Conservation (phyloP, 2,888 invertebrate genomes). For the Himalopsyche tibetana region DNA sequence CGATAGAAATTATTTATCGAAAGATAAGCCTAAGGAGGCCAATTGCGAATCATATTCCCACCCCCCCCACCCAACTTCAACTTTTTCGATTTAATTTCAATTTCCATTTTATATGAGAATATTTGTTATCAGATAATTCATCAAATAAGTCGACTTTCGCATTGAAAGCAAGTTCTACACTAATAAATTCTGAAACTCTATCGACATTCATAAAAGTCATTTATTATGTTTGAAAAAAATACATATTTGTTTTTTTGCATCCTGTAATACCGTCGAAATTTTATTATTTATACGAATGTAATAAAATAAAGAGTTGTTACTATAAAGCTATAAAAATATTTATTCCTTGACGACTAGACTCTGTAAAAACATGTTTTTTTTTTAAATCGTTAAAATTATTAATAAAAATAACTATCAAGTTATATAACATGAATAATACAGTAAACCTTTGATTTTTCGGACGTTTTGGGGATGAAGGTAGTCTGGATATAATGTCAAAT, state of each 20-base stretch:
- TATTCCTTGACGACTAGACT: too few species aligned
- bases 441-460: too few species aligned
- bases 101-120: slow-evolving; percentile 24
- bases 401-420: too few species aligned
- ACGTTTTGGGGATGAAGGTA: too few species aligned
- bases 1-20: slow-evolving; percentile 39
- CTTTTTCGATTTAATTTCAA: slow-evolving; percentile 21
- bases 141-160: slow-evolving; percentile 17
- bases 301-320: neutral
- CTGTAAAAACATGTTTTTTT: too few species aligned
- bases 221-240: neutral
- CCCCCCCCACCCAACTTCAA: neutral
- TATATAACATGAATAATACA: too few species aligned
- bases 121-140: slow-evolving; percentile 25
- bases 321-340: too few species aligned
- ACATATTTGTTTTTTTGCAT: neutral
- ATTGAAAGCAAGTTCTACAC: neutral
- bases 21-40: slow-evolving; percentile 8
- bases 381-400: too few species aligned
- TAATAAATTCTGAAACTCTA: neutral
- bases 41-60: neutral
- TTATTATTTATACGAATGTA: neutral
- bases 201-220: neutral
- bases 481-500: too few species aligned
- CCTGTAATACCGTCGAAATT: neutral